Conservation (phyloP, 2,113 vertebrate genomes). For the Chitala chitala region DNA sequence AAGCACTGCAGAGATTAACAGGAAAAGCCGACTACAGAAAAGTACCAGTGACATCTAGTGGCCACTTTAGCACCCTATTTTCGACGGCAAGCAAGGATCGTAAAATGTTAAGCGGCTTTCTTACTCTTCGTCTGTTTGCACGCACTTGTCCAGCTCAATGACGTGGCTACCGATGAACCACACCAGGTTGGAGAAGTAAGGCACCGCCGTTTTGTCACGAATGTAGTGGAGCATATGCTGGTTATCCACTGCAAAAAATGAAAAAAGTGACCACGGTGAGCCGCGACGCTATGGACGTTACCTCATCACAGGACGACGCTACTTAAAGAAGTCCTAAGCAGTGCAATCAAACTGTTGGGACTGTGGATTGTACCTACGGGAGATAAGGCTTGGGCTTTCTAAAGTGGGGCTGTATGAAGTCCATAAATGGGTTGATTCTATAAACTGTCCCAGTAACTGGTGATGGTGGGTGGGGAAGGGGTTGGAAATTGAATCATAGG, state of each 20-base stretch:
- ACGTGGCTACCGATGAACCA: constrained; percentile 99
- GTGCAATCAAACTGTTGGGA: too few species aligned
- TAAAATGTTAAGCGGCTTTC: constrained; percentile 45
- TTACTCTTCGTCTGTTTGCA: constrained; percentile 98
- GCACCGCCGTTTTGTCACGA: constrained; percentile 92
- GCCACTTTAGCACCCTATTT: not conserved
- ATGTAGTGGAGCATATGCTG: constrained; percentile 98
- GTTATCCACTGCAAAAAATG: constrained; percentile 82
- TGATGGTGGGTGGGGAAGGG: too few species aligned
- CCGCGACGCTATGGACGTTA: not conserved
- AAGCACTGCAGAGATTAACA: not conserved
- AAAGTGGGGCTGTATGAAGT: too few species aligned
- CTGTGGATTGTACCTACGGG: too few species aligned
- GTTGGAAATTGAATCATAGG: too few species aligned
- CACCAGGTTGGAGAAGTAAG: constrained; percentile 97
- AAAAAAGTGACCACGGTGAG: not conserved
- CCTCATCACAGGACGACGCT: too few species aligned
- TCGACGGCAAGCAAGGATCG: not conserved
- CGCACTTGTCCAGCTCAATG: constrained; percentile 95
- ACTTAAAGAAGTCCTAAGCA: too few species aligned
- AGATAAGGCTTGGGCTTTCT: too few species aligned
- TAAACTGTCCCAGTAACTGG: too few species aligned
- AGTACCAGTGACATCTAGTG: constrained; percentile 45
- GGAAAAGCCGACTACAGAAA: not conserved
- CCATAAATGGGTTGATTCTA: too few species aligned